Evolutionary conservation across 2,113 vertebrate genomes (phyloP), one percentile per base, ranked within the genome.

Genomic region (Orthonyx spaldingii): DNA sequence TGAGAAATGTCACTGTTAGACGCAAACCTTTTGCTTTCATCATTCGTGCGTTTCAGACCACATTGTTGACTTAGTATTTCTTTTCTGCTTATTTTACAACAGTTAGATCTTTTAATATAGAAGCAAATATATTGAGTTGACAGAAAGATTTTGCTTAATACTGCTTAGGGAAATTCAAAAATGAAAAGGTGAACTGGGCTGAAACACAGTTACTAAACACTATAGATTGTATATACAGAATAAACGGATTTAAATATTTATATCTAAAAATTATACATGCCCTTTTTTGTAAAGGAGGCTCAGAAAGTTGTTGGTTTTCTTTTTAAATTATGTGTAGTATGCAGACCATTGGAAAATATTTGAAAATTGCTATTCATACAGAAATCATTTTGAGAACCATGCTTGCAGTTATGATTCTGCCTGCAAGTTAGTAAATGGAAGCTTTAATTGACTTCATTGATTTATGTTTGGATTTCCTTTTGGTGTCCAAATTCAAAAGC

Each of bases 321-420:
- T 86, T n/a, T 2, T 8, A 61, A 66, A 6, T 20, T 44, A 39
- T 3, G 0, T 70, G 6, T 57, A 49, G 4, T 28, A 66, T 32
- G 10, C 14, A 78, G 10, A 60, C 7, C n/a, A 16, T 7, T 19
- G 20, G 30, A 77, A 78, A 68, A 76, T 55, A 57, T 23, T 27
- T 3, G 0, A 49, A 22, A 66, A 70, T 41, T 56, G 19, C 1
- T 5, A 22, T 66, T 57, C 59, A 2, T 61, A 47, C 41, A 68
- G 15, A 64, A 90, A 24, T 37, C 0, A 41, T 56, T 7, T 11
- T 37, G 4, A 66, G 16, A 64, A 64, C 6, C 0, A 4, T 1
- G 0, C 6, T 42, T 86, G 8, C 0, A 4, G 18, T n/a, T 75
- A 18, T 59, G 26, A 57, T 55, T 70, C 13, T 75, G 10, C 10